These are phyloP conservation scores for Aldrovandia affinis DNA, from an alignment of 2,797 vertebrate species.

Conservation along the genomic window DNA sequence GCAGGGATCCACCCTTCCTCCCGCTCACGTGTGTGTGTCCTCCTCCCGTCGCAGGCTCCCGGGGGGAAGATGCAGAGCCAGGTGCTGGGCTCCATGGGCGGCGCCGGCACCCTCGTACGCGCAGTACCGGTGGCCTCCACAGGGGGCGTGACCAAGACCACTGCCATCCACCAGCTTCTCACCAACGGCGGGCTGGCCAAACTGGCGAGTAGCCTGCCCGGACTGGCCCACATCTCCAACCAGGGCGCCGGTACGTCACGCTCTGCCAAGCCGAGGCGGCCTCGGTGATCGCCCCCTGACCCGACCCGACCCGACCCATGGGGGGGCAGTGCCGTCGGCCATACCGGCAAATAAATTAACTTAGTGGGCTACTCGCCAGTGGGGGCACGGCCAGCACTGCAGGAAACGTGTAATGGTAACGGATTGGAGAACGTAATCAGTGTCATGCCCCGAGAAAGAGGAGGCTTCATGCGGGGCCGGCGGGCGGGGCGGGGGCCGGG, in stretches of 20 bases:
- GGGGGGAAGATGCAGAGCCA: conserved; percentile 77
- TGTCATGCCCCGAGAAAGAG: conserved; percentile 45
- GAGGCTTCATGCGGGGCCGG: conserved; percentile 34
- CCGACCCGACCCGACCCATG: neutral
- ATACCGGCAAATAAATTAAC: neutral
- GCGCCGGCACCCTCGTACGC: conserved; percentile 80
- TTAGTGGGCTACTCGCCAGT: conserved; percentile 13
- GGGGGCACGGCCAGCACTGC: conserved; percentile 49
- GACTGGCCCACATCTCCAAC: conserved; percentile 91
- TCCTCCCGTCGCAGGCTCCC: conserved; percentile 65
- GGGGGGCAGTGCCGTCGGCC: neutral
- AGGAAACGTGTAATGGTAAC: conserved; percentile 13
- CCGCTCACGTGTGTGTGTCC: too few species aligned
- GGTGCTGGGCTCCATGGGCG: conserved; percentile 74
- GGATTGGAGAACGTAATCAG: conserved; percentile 41
- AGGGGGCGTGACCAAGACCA: conserved; percentile 82
- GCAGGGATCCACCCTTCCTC: too few species aligned
- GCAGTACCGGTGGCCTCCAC: conserved; percentile 87
- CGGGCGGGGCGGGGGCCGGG: too few species aligned
- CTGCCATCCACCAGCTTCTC: conserved; percentile 94
- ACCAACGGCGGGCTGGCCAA: conserved; percentile 91
- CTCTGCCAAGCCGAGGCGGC: conserved; percentile 70
- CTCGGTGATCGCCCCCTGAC: conserved; percentile 68
- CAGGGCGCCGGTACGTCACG: conserved; percentile 87
- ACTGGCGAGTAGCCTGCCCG: conserved; percentile 89